These are phyloP conservation scores for Vulpes lagopus DNA, from an alignment of 2,113 vertebrate genomes.

Conservation along the genomic window DNA sequence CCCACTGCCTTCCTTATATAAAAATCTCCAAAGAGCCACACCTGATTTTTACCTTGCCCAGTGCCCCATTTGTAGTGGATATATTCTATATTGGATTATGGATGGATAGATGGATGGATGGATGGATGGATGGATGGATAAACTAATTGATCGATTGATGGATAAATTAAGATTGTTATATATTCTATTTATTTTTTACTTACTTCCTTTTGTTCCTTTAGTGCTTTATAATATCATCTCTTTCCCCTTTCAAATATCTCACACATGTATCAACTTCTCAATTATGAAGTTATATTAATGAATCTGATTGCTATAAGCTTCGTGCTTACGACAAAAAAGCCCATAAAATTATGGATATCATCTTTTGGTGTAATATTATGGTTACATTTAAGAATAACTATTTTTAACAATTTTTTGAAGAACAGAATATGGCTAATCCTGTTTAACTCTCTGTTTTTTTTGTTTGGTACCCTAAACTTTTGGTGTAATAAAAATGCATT, in stretches of 20 bases:
- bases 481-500: conserved; percentile 68
- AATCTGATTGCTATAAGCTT: neutral
- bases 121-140: neutral
- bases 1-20: neutral
- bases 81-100: neutral
- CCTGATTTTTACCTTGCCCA: neutral
- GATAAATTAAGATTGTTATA: neutral
- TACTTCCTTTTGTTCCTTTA: neutral
- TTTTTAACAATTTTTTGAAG: neutral
- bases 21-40: neutral
- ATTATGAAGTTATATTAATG: neutral
- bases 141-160: neutral
- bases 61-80: neutral
- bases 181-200: neutral
- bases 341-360: fast-evolving
- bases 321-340: neutral
- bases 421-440: conserved; percentile 69
- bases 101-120: neutral
- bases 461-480: conserved; percentile 74
- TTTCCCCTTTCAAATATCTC: neutral
- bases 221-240: neutral
- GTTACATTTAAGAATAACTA: conserved; percentile 59
- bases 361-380: neutral
- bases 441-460: conserved; percentile 74
- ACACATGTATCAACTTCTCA: neutral